A percentile compares a stretch with the other conserved stretches of the same genome.
Conservation (phyloP, 2,888 invertebrate species). For the Spodoptera exigua region DNA sequence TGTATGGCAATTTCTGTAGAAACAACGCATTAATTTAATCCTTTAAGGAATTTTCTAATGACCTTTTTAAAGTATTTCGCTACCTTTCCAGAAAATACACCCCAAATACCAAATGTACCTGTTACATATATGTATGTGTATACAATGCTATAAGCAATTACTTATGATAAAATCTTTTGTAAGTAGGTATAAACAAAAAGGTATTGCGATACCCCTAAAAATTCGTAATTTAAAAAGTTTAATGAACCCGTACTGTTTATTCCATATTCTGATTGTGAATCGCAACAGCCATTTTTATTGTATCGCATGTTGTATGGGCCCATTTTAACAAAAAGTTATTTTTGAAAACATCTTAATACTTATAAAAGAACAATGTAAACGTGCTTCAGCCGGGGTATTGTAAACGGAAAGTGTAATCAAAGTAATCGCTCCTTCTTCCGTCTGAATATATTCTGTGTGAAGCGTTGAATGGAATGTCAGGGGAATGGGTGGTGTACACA, state of each 20-base stretch:
- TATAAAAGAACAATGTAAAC: conserved; percentile 61
- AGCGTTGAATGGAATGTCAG: conserved; percentile 63
- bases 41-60: no score
- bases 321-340: conserved; percentile 33
- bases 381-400: conserved; percentile 61
- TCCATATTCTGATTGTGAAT: conserved; percentile 17
- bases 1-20: no score
- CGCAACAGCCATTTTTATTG: conserved; percentile 15
- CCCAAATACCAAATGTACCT: no score
- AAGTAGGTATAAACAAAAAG: no score
- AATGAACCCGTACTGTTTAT: conserved; percentile 36
- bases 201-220: conserved; percentile 12
- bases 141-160: no score
- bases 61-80: no score
- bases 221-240: conserved; percentile 33
- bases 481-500: conserved; percentile 61
- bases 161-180: no score
- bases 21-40: no score
- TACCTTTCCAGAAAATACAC: no score
- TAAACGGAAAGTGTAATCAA: conserved; percentile 71
- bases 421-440: conserved; percentile 71
- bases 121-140: no score
- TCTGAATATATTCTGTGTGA: conserved; percentile 70
- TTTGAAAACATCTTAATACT: conserved; percentile 48
- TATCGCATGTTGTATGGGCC: conserved; percentile 19